Conservation (phyloP, 2,888 invertebrate genomes). For the Volucella inanis region DNA sequence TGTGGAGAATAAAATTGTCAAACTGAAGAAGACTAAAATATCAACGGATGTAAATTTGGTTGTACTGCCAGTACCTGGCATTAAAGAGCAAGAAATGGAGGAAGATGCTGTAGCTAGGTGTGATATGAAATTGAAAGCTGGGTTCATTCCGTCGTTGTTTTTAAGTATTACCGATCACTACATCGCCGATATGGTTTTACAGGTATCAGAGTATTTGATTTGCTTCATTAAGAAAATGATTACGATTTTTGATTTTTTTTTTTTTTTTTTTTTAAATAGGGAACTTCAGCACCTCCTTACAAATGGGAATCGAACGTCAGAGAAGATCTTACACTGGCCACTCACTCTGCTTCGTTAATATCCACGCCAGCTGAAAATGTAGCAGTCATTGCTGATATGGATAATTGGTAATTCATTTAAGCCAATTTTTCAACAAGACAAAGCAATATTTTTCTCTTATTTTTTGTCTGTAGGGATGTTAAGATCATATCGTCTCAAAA, state of each 20-base stretch:
- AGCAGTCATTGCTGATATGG: constrained; percentile 91
- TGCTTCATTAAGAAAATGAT: too few relatives aligned
- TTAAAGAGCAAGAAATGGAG: constrained; percentile 79
- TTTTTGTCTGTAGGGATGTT: constrained; percentile 84
- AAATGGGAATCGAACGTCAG: constrained; percentile 85
- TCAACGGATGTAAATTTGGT: constrained; percentile 77
- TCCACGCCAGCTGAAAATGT: constrained; percentile 90
- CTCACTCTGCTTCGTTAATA: constrained; percentile 85
- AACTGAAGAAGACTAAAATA: constrained; percentile 47
- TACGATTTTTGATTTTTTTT: constrained; percentile 54
- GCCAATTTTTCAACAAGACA: not conserved
- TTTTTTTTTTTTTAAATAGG: constrained; percentile 80
- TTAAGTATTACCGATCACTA: constrained; percentile 87
- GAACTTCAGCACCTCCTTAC: constrained; percentile 85
- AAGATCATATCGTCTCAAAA: constrained; percentile 84
- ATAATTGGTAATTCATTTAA: constrained; percentile 87
- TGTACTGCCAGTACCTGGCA: constrained; percentile 83
- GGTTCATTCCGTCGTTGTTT: constrained; percentile 86
- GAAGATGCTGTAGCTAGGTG: constrained; percentile 78
- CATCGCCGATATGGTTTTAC: constrained; percentile 90
- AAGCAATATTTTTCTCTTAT: constrained; percentile 6
- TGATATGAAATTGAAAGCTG: constrained; percentile 81
- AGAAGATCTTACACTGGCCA: constrained; percentile 84
- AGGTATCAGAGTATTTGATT: constrained; percentile 84
- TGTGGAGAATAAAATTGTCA: constrained; percentile 46